Evolutionary conservation across 2,113 vertebrate species (phyloP).

Genomic region (Plestiodon gilberti): DNA sequence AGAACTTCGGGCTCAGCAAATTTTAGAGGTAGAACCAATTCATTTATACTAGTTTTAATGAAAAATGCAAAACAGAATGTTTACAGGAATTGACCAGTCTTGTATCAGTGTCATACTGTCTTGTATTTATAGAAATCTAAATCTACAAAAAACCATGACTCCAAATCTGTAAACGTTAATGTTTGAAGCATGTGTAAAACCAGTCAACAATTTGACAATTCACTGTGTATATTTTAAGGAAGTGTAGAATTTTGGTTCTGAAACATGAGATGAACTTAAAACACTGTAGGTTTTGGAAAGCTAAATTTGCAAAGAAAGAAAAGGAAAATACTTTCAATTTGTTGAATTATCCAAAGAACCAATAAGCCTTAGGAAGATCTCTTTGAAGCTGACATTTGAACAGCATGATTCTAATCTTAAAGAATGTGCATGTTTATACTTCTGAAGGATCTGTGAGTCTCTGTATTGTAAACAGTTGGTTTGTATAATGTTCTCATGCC

Average conservation of each 20-base stretch:
- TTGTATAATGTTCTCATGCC: constrained; percentile 3
- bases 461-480: constrained; percentile 6
- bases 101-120: constrained; percentile 50
- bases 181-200: rapidly evolving
- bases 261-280: background rate
- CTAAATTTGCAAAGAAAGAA: background rate
- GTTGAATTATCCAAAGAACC: background rate
- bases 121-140: background rate
- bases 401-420: constrained; percentile 19
- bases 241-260: background rate
- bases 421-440: constrained; percentile 2
- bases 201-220: background rate
- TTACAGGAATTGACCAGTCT: constrained; percentile 63
- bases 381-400: constrained; percentile 1
- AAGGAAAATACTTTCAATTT: background rate
- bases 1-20: constrained; percentile 95
- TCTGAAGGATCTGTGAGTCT: background rate
- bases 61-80: constrained; percentile 17
- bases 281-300: rapidly evolving
- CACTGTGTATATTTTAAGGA: background rate
- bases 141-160: background rate
- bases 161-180: background rate
- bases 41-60: constrained; percentile 36
- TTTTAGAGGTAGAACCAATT: constrained; percentile 87
- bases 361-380: background rate